Conservation (phyloP, 2,113 vertebrate species). For the Chamaetylas fuelleborni region DNA sequence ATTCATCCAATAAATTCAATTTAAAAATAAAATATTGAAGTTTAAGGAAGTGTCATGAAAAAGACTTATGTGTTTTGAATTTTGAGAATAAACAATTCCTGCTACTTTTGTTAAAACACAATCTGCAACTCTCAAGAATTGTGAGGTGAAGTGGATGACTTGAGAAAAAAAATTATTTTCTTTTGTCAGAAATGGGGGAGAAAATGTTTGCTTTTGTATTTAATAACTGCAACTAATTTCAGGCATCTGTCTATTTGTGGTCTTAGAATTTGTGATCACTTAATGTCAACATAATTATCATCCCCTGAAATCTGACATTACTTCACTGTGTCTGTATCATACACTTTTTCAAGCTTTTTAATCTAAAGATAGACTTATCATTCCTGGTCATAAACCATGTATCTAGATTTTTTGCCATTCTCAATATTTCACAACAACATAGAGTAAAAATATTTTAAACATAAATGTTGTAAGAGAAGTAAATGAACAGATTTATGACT, state of each 20-base stretch:
- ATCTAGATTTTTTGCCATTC: background rate
- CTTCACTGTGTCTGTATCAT: background rate
- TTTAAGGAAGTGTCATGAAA: background rate
- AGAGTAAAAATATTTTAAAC: background rate
- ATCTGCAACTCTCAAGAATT: background rate
- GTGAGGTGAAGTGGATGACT: background rate
- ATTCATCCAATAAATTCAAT: background rate
- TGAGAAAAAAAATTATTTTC: background rate
- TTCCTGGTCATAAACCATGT: background rate
- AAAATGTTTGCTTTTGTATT: background rate
- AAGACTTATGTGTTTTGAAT: background rate
- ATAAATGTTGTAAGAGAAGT: background rate
- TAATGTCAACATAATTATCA: background rate
- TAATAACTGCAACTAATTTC: background rate
- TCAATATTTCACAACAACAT: background rate
- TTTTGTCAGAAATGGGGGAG: background rate
- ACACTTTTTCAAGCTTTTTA: background rate
- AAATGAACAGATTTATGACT: background rate
- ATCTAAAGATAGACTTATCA: background rate
- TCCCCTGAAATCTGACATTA: background rate
- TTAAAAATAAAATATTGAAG: conserved; percentile 3
- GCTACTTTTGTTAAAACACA: background rate
- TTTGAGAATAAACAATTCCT: background rate
- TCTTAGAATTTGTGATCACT: background rate
- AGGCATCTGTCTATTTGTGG: background rate